These are phyloP conservation scores for Oligia fasciuncula DNA, from an alignment of 2,888 invertebrate genomes.

Conservation along the genomic window DNA sequence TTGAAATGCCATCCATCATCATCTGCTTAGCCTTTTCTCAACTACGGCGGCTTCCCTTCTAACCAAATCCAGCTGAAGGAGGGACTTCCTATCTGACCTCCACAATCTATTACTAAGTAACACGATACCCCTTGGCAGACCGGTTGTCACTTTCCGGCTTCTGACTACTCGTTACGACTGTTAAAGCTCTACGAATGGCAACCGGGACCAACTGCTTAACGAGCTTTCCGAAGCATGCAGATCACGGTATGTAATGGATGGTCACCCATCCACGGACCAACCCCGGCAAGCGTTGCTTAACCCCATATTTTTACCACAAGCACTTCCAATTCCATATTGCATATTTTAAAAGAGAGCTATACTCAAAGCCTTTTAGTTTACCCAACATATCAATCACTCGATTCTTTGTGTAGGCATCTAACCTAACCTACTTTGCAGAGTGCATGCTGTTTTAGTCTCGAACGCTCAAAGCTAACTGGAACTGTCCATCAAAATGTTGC, in stretches of 20 bases:
- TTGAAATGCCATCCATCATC: no score
- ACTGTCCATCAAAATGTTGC: constrained; percentile 29
- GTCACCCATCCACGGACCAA: neutral
- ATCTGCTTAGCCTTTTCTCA: no score
- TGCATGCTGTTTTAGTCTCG: constrained; percentile 10
- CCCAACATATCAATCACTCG: constrained; percentile 14
- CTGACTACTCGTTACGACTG: no score
- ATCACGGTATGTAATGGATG: no score
- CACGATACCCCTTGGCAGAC: neutral
- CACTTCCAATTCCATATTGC: neutral
- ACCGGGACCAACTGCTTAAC: neutral
- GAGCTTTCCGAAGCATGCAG: neutral
- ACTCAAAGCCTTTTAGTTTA: constrained; percentile 1
- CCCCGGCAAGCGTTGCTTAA: neutral
- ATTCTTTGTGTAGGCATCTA: neutral
- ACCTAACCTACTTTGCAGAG: constrained; percentile 19
- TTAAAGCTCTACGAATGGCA: no score
- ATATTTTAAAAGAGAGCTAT: neutral
- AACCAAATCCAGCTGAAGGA: neutral
- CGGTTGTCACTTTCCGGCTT: neutral
- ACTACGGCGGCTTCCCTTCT: neutral
- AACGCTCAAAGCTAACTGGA: constrained; percentile 20
- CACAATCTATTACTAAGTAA: no score
- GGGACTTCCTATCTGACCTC: neutral
- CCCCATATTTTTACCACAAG: neutral